A percentile compares a stretch with the other conserved stretches of the same genome.
Conservation (phyloP, 2,797 vertebrate species). For the Amazona ochrocephala region DNA sequence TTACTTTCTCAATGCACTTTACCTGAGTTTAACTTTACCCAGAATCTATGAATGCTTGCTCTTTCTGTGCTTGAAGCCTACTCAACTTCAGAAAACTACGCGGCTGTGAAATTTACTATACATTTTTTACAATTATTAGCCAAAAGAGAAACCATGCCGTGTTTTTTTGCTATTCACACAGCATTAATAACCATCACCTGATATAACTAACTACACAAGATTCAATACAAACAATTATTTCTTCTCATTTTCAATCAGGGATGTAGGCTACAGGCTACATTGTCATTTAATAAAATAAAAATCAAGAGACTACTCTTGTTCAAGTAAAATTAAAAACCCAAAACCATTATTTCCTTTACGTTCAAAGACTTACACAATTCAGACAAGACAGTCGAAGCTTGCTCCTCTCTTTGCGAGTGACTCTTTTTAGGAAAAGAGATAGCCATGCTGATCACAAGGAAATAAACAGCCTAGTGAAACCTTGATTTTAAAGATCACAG, state of each 20-base stretch:
- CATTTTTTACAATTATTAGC: background rate
- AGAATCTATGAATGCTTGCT: background rate
- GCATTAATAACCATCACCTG: background rate
- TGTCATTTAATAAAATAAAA: background rate
- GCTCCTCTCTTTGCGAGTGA: background rate
- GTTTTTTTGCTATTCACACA: background rate
- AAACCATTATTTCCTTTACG: background rate
- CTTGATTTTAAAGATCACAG: background rate
- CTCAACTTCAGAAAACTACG: background rate
- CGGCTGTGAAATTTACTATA: background rate
- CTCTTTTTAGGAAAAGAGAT: background rate
- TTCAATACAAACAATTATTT: background rate
- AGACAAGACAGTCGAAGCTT: background rate
- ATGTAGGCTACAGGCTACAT: background rate
- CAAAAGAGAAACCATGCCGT: background rate
- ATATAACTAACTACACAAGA: background rate
- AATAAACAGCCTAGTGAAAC: background rate
- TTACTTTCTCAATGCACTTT: slow-evolving; percentile 12
- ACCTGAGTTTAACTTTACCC: background rate
- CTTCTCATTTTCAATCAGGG: background rate
- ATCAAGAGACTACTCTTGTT: background rate
- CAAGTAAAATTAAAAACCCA: background rate
- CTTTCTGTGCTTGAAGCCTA: background rate
- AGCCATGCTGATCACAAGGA: background rate
- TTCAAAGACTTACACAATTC: background rate